Evolutionary conservation across 53 echinoderm and acorn worm species (phyloP).

Genomic region (Hippasteria phrygiana): DNA sequence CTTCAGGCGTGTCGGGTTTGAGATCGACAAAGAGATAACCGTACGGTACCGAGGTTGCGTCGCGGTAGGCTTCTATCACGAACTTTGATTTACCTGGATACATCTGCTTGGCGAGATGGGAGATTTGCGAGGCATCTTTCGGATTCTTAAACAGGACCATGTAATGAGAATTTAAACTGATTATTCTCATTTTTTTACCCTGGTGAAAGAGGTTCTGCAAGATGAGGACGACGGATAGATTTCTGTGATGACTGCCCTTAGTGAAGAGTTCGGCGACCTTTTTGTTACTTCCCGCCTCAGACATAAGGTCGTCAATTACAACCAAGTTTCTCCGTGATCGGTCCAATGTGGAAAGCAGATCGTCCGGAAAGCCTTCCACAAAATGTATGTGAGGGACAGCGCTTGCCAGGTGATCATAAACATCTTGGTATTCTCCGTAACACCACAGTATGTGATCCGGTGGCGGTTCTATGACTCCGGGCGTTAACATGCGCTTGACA

Average conservation of each 20-base stretch:
- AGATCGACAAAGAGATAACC: constrained; percentile 65
- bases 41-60: constrained; percentile 40
- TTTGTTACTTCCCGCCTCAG: constrained; percentile 62
- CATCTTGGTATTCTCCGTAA: too few species aligned
- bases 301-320: constrained; percentile 81
- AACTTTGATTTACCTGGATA: constrained; percentile 76
- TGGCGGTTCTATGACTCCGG: constrained; percentile 45
- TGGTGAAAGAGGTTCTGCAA: constrained; percentile 78
- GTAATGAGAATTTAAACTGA: constrained; percentile 80
- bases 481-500: constrained; percentile 53
- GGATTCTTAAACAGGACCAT: constrained; percentile 57
- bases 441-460: constrained; percentile 74
- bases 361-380: constrained; percentile 74
- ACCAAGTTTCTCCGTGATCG: constrained; percentile 55
- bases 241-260: constrained; percentile 82
- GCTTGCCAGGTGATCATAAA: constrained; percentile 33
- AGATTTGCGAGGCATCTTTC: too few species aligned
- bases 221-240: constrained; percentile 76
- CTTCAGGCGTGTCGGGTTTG: constrained; percentile 47
- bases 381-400: constrained; percentile 36
- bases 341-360: constrained; percentile 57
- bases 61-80: constrained; percentile 57
- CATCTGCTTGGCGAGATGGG: constrained; percentile 79
- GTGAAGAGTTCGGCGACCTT: constrained; percentile 71
- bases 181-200: constrained; percentile 77